A percentile compares a stretch with the other conserved stretches of the same genome.
These are phyloP conservation scores for Halcyon badia DNA, from an alignment of 2,797 vertebrate species.

Conservation along the genomic window DNA sequence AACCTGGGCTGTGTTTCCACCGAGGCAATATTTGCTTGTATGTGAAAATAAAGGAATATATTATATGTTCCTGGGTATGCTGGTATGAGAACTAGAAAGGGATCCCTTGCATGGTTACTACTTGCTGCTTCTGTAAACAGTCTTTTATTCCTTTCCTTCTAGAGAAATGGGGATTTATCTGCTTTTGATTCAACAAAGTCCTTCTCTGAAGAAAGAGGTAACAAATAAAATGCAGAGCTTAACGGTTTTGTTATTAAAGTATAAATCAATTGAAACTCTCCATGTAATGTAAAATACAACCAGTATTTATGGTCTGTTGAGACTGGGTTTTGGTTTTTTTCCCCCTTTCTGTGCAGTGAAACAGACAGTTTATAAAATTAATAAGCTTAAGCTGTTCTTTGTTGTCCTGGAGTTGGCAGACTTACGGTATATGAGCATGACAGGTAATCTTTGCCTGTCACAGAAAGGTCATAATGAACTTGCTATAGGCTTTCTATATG, in stretches of 20 bases:
- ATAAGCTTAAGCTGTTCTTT: neutral
- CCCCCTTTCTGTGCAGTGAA: neutral
- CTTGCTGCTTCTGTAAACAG: neutral
- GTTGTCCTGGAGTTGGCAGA: neutral
- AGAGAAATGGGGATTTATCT: conserved; percentile 50
- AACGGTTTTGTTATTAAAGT: neutral
- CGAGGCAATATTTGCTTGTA: accelerated
- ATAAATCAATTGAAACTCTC: neutral
- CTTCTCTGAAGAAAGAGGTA: conserved; percentile 66
- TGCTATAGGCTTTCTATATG: neutral
- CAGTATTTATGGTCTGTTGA: neutral
- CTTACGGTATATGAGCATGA: accelerated
- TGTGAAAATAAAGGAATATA: neutral
- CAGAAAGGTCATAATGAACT: neutral
- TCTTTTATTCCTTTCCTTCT: conserved; percentile 21
- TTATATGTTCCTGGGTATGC: neutral
- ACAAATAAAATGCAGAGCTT: neutral
- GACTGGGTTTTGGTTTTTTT: neutral
- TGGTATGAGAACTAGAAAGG: neutral
- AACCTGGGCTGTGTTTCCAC: neutral
- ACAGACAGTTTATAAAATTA: neutral
- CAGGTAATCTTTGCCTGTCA: neutral
- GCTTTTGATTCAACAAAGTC: conserved; percentile 43
- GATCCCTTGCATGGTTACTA: neutral
- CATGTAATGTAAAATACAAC: neutral